Evolutionary conservation across 2,113 vertebrate genomes (phyloP), one percentile per base, ranked within the genome.

Genomic region (Anhinga rufa): DNA sequence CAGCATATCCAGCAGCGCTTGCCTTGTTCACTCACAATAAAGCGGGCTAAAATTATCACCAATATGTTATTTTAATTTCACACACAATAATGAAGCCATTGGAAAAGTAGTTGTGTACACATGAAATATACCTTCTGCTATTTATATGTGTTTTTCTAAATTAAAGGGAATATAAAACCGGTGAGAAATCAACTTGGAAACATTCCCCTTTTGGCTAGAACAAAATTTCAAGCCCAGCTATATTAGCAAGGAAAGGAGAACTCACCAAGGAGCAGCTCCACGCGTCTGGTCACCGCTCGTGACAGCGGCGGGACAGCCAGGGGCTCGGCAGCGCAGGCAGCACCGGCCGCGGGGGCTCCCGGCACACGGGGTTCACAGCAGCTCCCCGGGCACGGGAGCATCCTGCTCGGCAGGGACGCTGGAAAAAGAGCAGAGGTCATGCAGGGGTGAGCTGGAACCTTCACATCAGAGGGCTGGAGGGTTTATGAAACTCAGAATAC

Each of bases 241-340:
- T 48, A 51, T 18, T 14, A 88, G 52, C 15, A 12, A 51, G 69
- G 65, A 60, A 82, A 78, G n/a, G 12, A 69, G 75, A 77, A 46
- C 9, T 17, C 48, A 28, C 28, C 19, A 3, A 1, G 5, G 20
- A 82, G 52, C 42, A 68, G 64, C 42, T 32, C 6, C 49, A 7
- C 2, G 2, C 2, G 0, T 4, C 31, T 4, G 42, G 17, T 4
- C 2, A 0, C 20, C 1, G 1, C 61, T 25, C 0, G 1, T 11
- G 5, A 9, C 0, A 8, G 74, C 76, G 32, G 78, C 14, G 3
- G 51, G 52, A 12, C n/a, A 29, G 40, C 7, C 7, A 4, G 15
- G 52, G 25, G 8, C 9, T 5, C 2, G 6, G 60, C 21, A 58
- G 71, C 0, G 6, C 2, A 17, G 12, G 19, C 78, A 44, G 24